Percentiles rank a stretch among this genome's conserved stretches.
phyloP scores from a whole-genome alignment of 1,140 invertebrate genomes.

The Brachionus calyciflorus region DNA sequence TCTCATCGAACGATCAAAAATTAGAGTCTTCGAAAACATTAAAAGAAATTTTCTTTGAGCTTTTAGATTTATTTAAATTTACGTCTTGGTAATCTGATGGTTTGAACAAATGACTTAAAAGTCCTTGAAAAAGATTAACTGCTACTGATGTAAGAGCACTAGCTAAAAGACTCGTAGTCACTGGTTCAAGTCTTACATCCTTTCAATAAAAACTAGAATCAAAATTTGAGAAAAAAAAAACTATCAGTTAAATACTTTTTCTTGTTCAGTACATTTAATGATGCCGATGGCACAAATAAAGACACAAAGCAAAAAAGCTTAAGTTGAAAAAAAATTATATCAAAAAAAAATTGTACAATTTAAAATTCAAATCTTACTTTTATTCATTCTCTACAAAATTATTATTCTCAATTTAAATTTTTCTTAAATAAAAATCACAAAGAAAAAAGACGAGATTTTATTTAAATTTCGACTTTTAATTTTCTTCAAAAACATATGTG shows the following conservation, averaged over 20 bases:
- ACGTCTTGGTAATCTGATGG: conserved; percentile 43
- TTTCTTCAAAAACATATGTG: conserved; percentile 27
- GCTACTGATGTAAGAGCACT: conserved; percentile 4
- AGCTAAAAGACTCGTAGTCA: conserved; percentile 18
- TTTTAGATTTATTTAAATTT: neutral
- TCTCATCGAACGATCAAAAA: conserved; percentile 41
- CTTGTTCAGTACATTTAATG: too few relatives aligned
- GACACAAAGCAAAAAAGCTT: too few relatives aligned
- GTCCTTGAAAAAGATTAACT: conserved; percentile 31
- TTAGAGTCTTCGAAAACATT: neutral
- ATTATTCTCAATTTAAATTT: too few relatives aligned
- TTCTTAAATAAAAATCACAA: too few relatives aligned
- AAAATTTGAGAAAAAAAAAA: neutral
- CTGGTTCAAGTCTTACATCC: conserved; percentile 23
- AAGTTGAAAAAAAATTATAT: too few relatives aligned
- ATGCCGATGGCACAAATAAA: too few relatives aligned
- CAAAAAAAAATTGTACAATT: neutral
- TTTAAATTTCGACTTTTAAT: neutral
- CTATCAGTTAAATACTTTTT: too few relatives aligned
- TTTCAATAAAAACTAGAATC: neutral
- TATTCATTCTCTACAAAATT: too few relatives aligned
- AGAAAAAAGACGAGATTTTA: neutral
- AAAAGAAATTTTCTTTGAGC: too few relatives aligned
- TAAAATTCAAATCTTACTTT: too few relatives aligned
- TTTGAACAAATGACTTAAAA: conserved; percentile 30